Evolutionary conservation across 2,113 vertebrate genomes (phyloP), one percentile per base, ranked within the genome.

Genomic region (Psettodes erumei): DNA sequence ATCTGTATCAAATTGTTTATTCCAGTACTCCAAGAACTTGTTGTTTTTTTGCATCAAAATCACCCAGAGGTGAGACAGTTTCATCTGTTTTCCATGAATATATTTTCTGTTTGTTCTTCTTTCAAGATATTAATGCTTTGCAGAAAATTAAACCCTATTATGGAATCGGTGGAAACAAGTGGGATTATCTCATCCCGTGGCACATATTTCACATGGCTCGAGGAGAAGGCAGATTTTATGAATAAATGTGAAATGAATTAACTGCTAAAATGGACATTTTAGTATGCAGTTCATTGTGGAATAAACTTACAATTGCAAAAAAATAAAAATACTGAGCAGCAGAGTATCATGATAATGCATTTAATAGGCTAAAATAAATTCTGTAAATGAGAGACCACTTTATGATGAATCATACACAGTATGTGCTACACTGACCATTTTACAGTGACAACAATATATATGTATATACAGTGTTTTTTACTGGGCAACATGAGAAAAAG

Each of bases 201-300:
- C 27, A 64, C 19, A 27, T 59, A 53, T 64, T 59, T 45, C 42
- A 65, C 21, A 11, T 64, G 50, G 40, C 62, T 71, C 33, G 30
- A 65, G n/a, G 48, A 12, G n/a, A 18, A 25, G 15, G 16, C 33
- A 27, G 59, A 23, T 27, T 54, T 59, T 59, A 38, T 51, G 45
- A 65, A 37, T 45, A 47, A 35, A 45, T 37, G 40, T 27, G 30
- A 38, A 11, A 21, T 21, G 10, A 23, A 47, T 43, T 71, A 59
- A 70, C 28, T 45, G 10, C 12, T 13, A 32, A 21, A 55, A 16
- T 6, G 5, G 40, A 62, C 19, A 32, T 47, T 25, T 21, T 13
- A 19, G 3, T 3, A 8, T 28, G 25, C 58, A 48, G n/a, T 48
- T 61, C 16, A 19, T 12, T 19, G 13, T 40, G 35, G 37, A 59